Base-by-base conservation (phyloP, 1,140 invertebrate genomes). In the Paraescarpia echinospica region DNA sequence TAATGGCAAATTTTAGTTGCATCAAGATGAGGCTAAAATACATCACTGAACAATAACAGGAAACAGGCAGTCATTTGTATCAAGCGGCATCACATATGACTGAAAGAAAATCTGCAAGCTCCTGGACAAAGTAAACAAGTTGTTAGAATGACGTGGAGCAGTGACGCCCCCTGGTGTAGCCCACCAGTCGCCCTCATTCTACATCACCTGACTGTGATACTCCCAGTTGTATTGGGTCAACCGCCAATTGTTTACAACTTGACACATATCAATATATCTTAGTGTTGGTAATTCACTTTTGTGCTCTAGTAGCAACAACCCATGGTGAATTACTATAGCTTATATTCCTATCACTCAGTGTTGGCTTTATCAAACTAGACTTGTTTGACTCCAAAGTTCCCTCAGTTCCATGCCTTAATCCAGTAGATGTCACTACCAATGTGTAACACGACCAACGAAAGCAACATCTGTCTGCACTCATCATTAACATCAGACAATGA, bases 1-100 rank as follows among this genome's bases (percentile, higher is more conserved):
- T 51, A 51, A 77, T 77, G 59, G 59, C 59, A 5, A 77, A 77
- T 18, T 77, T 77, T 77, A 77, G 59, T 77, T 77, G 59, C 59
- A 77, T 77, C 59, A 77, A 77, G 59, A 77, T 77, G 59, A 77
- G 59, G 59, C 59, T 77, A 77, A 77, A 77, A 77, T 77, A 77
- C 59, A 77, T 77, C 59, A 77, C 59, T 77, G 59, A 77, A 77
- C 59, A 77, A 77, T 77, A 77, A 77, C 59, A 77, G 59, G 59
- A 77, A 77, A 77, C 59, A 77, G 59, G 59, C 59, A 77, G 59
- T 77, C 59, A 77, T 77, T 77, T 31, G 59, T 77, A 31, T 77
- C 59, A 77, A 77, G 59, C 59, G 22, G 27, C 59, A 31, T 77
- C 59, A 51, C 48, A 77, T 77, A 77, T 31, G 59, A 77, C 59